Base-by-base conservation (phyloP, 2,888 invertebrate genomes). In the Copidosoma aretas region DNA sequence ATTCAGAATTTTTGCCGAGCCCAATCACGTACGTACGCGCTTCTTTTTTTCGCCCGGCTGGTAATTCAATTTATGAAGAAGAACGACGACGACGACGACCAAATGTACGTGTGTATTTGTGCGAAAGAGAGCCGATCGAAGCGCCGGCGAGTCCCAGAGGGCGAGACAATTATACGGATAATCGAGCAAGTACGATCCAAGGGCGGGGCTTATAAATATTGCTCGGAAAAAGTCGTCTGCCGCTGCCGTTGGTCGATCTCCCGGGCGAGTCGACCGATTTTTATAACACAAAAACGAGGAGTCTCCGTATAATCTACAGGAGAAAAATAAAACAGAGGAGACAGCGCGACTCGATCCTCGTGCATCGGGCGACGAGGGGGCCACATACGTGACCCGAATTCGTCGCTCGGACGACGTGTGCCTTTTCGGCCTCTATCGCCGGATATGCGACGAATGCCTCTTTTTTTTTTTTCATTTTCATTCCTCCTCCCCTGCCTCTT, bases 331-430 rank as follows among this genome's bases (percentile, higher is more conserved):
- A 32, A n/a, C n/a, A n/a, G n/a, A n/a, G n/a, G 43, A 64, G 62
- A 60, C 21, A 70, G n/a, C n/a, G n/a, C n/a, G n/a, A 66, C 70
- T 66, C 56, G 64, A 58, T 64, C 64, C 49, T 41, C 32, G 32
- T 32, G n/a, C n/a, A n/a, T 24, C 46, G 32, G 15, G 15, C 63
- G n/a, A 60, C 39, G 43, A 25, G 49, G 15, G 65, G n/a, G n/a
- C n/a, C n/a, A n/a, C n/a, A 49, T 64, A 75, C 74, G 74, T 74
- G 75, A 75, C 74, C 73, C 70, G 75, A 73, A 74, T 74, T 64
- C 52, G 43, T 68, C 67, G 68, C 71, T 71, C 68, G 71, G 73
- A 68, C n/a, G n/a, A n/a, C n/a, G n/a, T 71, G 72, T 74, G 73
- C 8, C 32, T 32, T 32, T 75, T 75, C 69, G 74, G 70, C 69